Evolutionary conservation across 1,140 invertebrate genomes (phyloP).

Genomic region (Drosophila pachea): DNA sequence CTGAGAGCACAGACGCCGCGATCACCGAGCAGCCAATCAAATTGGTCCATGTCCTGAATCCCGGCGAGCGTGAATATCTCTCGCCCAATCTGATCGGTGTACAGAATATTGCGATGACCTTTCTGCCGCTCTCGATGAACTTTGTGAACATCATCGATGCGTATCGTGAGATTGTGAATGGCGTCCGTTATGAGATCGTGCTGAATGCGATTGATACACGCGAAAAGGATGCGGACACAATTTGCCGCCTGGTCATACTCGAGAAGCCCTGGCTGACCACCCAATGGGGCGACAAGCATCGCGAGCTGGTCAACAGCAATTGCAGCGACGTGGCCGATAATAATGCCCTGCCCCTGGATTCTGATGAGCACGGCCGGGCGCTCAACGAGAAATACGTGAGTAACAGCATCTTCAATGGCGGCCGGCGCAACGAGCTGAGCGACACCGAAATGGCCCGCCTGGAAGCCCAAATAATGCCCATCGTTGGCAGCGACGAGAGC

Average conservation of each 20-base stretch:
- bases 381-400: conserved; percentile 72
- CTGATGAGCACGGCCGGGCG: conserved; percentile 37
- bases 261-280: conserved; percentile 77
- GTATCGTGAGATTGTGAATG: conserved; percentile 73
- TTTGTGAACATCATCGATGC: conserved; percentile 76
- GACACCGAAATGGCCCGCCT: conserved; percentile 68
- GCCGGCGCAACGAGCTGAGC: conserved; percentile 67
- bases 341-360: conserved; percentile 41
- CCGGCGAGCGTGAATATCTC: conserved; percentile 74
- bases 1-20: conserved; percentile 34
- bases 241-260: conserved; percentile 70
- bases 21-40: conserved; percentile 69
- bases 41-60: conserved; percentile 72
- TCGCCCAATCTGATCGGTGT: conserved; percentile 77
- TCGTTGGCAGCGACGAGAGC: conserved; percentile 39
- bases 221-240: conserved; percentile 61
- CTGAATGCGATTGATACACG: conserved; percentile 67
- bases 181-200: conserved; percentile 73
- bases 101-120: conserved; percentile 76
- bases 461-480: conserved; percentile 68
- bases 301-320: conserved; percentile 68
- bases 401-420: conserved; percentile 75
- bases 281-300: conserved; percentile 74
- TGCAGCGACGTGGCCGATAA: conserved; percentile 60
- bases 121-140: conserved; percentile 70